These are phyloP conservation scores for Epinephelus awoara DNA, from an alignment of 2,797 vertebrate species.

Conservation along the genomic window DNA sequence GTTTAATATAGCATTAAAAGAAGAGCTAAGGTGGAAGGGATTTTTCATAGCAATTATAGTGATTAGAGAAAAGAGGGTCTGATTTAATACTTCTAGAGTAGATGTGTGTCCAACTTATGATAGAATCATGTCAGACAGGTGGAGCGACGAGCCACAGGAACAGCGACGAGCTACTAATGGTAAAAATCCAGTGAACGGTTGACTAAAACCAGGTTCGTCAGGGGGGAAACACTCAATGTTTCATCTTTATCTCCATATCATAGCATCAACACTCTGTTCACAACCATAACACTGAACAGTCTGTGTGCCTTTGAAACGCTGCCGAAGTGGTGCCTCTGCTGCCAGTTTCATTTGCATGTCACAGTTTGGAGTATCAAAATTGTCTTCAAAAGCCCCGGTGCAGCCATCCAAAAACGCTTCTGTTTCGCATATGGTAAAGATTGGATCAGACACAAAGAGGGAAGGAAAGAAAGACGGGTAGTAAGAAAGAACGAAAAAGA, in stretches of 20 bases:
- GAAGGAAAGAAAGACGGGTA: neutral
- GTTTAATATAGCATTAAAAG: slow-evolving; percentile 21
- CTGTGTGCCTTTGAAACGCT: slow-evolving; percentile 49
- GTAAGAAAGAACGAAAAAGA: neutral
- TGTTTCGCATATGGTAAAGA: slow-evolving; percentile 32
- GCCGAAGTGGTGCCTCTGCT: slow-evolving; percentile 41
- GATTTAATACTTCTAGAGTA: slow-evolving; percentile 38
- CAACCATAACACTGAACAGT: slow-evolving; percentile 47
- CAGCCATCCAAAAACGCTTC: slow-evolving; percentile 35
- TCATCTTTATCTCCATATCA: slow-evolving; percentile 51
- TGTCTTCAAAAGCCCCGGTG: slow-evolving; percentile 32
- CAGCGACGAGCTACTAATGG: neutral
- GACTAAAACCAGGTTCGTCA: slow-evolving; percentile 18
- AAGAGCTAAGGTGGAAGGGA: slow-evolving; percentile 3
- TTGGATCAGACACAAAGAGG: slow-evolving; percentile 9
- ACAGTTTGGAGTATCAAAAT: slow-evolving; percentile 48
- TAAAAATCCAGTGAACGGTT: neutral
- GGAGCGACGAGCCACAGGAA: neutral
- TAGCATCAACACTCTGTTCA: slow-evolving; percentile 46
- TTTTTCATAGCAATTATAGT: slow-evolving; percentile 36
- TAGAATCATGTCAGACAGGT: neutral
- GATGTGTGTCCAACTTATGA: slow-evolving; percentile 28
- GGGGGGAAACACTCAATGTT: slow-evolving; percentile 37
- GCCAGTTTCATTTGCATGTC: slow-evolving; percentile 53
- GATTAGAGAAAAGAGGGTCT: slow-evolving; percentile 42